These are phyloP conservation scores for Cyclophora albipunctata DNA, from an alignment of 2,888 invertebrate genomes.

Conservation along the genomic window DNA sequence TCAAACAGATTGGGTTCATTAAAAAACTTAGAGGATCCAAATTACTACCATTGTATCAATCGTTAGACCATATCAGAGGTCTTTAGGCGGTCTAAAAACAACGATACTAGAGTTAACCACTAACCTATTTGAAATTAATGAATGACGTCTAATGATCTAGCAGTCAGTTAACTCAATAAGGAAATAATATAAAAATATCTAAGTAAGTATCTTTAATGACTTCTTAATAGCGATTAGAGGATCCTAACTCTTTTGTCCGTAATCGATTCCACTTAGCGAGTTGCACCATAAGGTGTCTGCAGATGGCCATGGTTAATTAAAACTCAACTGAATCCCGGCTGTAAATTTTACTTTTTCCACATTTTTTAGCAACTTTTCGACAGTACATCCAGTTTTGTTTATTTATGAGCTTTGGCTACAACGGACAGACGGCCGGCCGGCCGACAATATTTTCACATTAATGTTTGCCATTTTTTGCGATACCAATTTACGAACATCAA, in stretches of 20 bases:
- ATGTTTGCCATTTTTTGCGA: constrained; percentile 49
- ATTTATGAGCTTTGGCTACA: constrained; percentile 69
- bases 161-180: no score
- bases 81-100: no score
- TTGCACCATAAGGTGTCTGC: constrained; percentile 26
- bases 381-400: constrained; percentile 71
- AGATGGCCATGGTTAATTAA: constrained; percentile 61
- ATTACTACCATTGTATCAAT: no score
- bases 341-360: constrained; percentile 64
- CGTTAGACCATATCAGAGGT: no score
- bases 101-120: no score
- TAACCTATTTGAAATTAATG: no score
- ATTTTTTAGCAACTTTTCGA: constrained; percentile 67
- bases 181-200: no score
- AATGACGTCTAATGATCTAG: no score
- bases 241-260: background rate
- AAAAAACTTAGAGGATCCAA: no score
- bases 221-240: no score
- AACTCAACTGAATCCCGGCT: constrained; percentile 63
- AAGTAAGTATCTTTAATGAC: no score
- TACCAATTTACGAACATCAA: constrained; percentile 47
- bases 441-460: constrained; percentile 60
- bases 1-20: no score
- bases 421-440: constrained; percentile 51
- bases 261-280: constrained; percentile 4